Evolutionary conservation across 2,113 vertebrate genomes (phyloP), one percentile per base, ranked within the genome.

Genomic region (Cynoglossus semilaevis): DNA sequence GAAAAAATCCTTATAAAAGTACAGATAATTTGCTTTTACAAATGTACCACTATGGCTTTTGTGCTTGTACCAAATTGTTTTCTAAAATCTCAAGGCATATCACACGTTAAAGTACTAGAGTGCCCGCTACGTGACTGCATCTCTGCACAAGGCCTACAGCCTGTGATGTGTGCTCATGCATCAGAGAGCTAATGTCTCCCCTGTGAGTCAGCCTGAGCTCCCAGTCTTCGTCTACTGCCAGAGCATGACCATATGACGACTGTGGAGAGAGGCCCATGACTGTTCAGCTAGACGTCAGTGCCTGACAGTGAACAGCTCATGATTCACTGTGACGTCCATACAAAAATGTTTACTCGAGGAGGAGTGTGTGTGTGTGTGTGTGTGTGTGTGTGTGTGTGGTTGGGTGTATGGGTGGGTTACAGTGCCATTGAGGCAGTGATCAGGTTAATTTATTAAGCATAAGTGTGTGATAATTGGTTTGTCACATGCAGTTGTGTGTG

Each of bases 121-220:
- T 49, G 75, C 68, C 74, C 72, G 61, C 72, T 70, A 73, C 81
- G 66, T 73, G 47, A 40, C 51, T 58, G 58, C 55, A 52, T 61
- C 70, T 73, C 58, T 43, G 16, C 73, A 80, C 73, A 56, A 52
- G 74, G 68, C 67, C 75, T 61, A 63, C 63, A 67, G 72, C 63
- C 80, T 77, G 65, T 53, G 70, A 76, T 82, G 81, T 77, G 77
- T 69, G 64, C 81, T 81, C 79, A 78, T 76, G 79, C 77, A 73
- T 85, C 82, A 82, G 66, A 71, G 76, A 77, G 81, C 70, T 81
- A 78, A 80, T 79, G 77, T 78, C 69, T 84, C 83, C 80, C 78
- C 74, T 67, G 76, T 88, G 87, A 88, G 83, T 85, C 85, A 83
- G 70, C 63, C 77, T 72, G 22, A 54, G 78, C 67, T 74, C 42